These are phyloP conservation scores for Catagonus wagneri DNA, from an alignment of 2,113 vertebrate genomes.

Conservation along the genomic window DNA sequence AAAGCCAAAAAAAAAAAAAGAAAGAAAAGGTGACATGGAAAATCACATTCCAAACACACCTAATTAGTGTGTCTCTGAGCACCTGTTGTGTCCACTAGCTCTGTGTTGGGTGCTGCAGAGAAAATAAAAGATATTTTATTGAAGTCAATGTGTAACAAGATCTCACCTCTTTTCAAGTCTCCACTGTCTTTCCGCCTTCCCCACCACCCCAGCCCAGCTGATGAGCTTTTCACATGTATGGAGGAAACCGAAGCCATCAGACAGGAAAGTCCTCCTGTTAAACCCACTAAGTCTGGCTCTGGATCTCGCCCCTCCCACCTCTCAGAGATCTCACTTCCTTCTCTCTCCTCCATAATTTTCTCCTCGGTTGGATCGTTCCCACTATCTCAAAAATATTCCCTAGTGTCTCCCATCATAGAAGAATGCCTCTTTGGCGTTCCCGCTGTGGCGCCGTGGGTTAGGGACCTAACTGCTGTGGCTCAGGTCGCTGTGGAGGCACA, in stretches of 20 bases:
- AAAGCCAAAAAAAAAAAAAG: too few relatives aligned
- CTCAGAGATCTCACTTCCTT: not conserved
- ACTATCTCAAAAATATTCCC: not conserved
- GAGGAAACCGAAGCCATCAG: not conserved
- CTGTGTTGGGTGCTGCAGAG: not conserved
- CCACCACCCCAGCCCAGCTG: not conserved
- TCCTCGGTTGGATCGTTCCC: not conserved
- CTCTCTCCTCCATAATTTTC: not conserved
- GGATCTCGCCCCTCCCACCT: not conserved
- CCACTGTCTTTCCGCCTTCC: not conserved
- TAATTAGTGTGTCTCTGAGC: fast-evolving
- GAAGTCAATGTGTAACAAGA: not conserved
- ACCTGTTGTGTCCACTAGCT: too few relatives aligned
- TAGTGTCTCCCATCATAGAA: not conserved
- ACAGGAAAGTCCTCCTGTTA: not conserved
- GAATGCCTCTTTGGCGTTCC: not conserved
- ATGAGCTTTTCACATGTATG: not conserved
- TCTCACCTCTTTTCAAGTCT: not conserved
- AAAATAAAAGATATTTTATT: not conserved
- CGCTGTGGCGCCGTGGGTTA: too few relatives aligned
- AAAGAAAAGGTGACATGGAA: not conserved
- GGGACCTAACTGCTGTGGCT: too few relatives aligned
- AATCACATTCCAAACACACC: not conserved
- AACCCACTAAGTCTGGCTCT: not conserved
- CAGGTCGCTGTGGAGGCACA: too few relatives aligned